phyloP scores from a whole-genome alignment of 2,888 invertebrate genomes.

The Calameuta pallipes region DNA sequence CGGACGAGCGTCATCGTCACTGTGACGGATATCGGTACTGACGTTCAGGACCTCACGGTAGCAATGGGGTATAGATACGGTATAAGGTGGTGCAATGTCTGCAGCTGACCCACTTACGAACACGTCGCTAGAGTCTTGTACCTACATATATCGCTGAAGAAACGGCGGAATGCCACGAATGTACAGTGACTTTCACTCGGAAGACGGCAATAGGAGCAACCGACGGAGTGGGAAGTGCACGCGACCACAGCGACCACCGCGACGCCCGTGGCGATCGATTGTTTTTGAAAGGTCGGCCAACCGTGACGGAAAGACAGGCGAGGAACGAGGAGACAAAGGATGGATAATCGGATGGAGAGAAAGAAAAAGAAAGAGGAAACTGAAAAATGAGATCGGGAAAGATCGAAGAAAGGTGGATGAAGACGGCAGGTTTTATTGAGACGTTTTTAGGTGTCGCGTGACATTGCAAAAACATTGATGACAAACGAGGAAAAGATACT shows the following conservation, averaged over 20 bases:
- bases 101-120: slow-evolving; percentile 51
- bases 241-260: slow-evolving; percentile 1
- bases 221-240: neutral
- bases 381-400: neutral
- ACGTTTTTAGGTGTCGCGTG: neutral
- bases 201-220: slow-evolving; percentile 10
- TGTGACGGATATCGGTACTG: neutral
- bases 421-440: neutral
- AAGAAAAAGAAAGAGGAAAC: neutral
- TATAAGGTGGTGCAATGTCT: slow-evolving; percentile 51
- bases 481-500: neutral
- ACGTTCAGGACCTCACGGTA: neutral
- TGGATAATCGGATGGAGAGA: neutral
- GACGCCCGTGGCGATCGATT: slow-evolving; percentile 44
- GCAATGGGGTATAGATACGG: neutral
- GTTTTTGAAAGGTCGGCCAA: slow-evolving; percentile 55
- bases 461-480: neutral
- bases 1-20: neutral
- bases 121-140: neutral
- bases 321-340: neutral
- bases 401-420: neutral
- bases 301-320: neutral
- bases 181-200: slow-evolving; percentile 55
- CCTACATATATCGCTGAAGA: slow-evolving; percentile 52
- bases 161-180: slow-evolving; percentile 57